Evolutionary conservation across 2,888 invertebrate species (phyloP).

Genomic region (Diadegma fenestrale): DNA sequence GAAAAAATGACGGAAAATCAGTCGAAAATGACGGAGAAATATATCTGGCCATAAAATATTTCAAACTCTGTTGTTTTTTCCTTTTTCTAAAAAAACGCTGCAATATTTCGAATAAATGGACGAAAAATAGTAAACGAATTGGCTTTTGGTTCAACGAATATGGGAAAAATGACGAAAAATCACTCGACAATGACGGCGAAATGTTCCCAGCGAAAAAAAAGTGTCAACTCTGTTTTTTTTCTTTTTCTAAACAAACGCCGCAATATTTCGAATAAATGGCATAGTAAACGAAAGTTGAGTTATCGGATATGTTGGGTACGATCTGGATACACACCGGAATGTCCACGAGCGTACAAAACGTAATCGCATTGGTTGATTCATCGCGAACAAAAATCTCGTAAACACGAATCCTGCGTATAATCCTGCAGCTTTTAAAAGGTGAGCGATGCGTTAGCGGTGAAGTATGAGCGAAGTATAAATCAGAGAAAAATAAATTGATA

Average conservation of each 20-base stretch:
- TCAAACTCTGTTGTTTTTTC: background rate
- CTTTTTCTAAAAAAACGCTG: background rate
- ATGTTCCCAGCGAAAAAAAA: background rate
- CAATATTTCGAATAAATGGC: conserved; percentile 1
- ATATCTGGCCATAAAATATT: background rate
- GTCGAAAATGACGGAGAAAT: too few species aligned
- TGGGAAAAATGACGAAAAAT: too few species aligned
- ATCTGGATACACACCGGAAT: conserved; percentile 23
- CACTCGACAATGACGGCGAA: too few species aligned
- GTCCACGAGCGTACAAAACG: conserved; percentile 11
- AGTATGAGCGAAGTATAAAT: conserved; percentile 41
- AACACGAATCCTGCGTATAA: conserved; percentile 53
- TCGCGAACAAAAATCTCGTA: conserved; percentile 60
- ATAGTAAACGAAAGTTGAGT: conserved; percentile 56
- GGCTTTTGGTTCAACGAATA: background rate
- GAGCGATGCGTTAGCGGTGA: conserved; percentile 21
- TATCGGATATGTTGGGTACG: conserved; percentile 57
- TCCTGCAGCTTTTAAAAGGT: conserved; percentile 3
- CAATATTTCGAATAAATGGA: background rate
- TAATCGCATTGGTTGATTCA: conserved; percentile 52
- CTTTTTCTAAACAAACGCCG: background rate
- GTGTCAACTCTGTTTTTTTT: background rate
- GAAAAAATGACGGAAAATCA: too few species aligned
- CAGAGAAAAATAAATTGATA: conserved; percentile 51
- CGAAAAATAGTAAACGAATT: conserved; percentile 42